Percentiles rank a stretch among this genome's conserved stretches.
Conservation (phyloP, 2,797 vertebrate species). For the Taeniopygia guttata region DNA sequence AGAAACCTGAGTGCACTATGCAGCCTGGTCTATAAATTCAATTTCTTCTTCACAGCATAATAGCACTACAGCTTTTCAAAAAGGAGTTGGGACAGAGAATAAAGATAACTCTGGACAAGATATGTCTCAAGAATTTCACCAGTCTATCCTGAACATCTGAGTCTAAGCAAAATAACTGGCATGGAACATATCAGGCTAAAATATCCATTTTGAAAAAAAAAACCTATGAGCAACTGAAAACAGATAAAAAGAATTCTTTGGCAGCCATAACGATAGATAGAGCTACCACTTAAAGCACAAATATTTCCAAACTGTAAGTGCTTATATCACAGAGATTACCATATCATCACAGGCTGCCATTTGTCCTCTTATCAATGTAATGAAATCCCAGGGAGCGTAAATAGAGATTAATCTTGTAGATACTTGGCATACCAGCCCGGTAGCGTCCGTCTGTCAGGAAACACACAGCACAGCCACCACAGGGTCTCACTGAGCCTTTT, state of each 20-base stretch:
- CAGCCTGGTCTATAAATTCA: not conserved
- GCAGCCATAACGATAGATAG: not conserved
- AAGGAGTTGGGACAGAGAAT: not conserved
- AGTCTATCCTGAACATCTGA: not conserved
- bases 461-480: not conserved
- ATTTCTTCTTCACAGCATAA: not conserved
- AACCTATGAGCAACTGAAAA: not conserved
- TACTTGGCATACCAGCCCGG: not conserved
- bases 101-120: not conserved
- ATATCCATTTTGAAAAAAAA: not conserved
- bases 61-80: not conserved
- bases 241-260: constrained; percentile 21
- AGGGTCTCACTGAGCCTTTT: not conserved
- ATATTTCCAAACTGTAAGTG: constrained; percentile 1
- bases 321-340: constrained; percentile 24
- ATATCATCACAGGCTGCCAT: constrained; percentile 8
- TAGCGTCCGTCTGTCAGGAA: not conserved
- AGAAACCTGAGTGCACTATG: not conserved
- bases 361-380: not conserved
- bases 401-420: constrained; percentile 25
- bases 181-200: not conserved
- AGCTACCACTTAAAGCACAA: constrained; percentile 1
- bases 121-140: not conserved
- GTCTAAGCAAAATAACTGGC: not conserved
- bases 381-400: not conserved